Percentiles rank a stretch among this genome's conserved stretches.
These are phyloP conservation scores for Drosophila melanocephala DNA, from an alignment of 2,888 invertebrate species.

Conservation along the genomic window DNA sequence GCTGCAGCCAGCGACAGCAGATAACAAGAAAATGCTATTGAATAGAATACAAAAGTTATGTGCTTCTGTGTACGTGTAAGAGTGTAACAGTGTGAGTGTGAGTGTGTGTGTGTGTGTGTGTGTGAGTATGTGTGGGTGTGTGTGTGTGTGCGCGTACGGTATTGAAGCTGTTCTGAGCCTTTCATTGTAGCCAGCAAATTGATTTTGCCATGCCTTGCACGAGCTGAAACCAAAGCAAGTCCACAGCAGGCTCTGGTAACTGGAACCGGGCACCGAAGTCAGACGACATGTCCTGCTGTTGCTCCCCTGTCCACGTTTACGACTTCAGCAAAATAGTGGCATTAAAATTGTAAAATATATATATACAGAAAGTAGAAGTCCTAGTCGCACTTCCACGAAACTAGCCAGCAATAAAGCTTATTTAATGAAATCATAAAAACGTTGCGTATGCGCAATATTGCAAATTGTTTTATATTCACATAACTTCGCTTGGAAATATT, in stretches of 20 bases:
- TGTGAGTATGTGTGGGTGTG: constrained; percentile 12
- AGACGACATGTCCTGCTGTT: constrained; percentile 10
- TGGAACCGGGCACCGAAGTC: constrained; percentile 16
- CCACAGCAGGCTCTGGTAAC: constrained; percentile 4
- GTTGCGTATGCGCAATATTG: constrained; percentile 36
- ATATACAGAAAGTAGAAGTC: neutral
- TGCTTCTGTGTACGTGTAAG: constrained; percentile 4
- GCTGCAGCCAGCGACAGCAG: constrained; percentile 18
- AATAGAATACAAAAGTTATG: constrained; percentile 50
- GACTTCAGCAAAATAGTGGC: constrained; percentile 11
- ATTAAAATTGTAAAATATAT: constrained; percentile 16
- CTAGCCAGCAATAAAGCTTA: constrained; percentile 15
- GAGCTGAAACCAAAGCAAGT: constrained; percentile 33
- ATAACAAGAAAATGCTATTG: constrained; percentile 68
- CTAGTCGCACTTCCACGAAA: neutral
- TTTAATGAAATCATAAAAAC: constrained; percentile 55
- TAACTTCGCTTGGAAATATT: neutral
- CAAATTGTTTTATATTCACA: constrained; percentile 13
- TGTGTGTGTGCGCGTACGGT: constrained; percentile 18
- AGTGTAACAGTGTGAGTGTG: constrained; percentile 6
- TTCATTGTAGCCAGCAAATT: constrained; percentile 62
- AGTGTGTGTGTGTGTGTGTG: constrained; percentile 11
- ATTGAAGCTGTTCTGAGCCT: constrained; percentile 19
- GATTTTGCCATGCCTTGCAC: constrained; percentile 65
- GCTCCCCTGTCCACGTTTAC: constrained; percentile 34